Evolutionary conservation across 1,140 invertebrate genomes (phyloP), one percentile per base, ranked within the genome.

Genomic region (Cyclina sinensis): DNA sequence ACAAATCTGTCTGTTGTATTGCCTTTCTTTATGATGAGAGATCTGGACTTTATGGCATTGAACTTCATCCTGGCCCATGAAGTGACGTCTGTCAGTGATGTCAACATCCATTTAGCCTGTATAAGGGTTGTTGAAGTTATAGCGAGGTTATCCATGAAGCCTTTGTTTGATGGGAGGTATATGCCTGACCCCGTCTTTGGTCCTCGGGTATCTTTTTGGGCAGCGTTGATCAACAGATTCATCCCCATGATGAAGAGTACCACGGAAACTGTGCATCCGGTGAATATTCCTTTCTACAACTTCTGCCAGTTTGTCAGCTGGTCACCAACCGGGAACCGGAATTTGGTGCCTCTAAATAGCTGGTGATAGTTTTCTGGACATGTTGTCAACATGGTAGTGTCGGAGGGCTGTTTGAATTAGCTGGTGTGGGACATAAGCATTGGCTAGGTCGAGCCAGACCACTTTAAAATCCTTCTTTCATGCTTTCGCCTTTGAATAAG

Each of bases 401-500:
- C 62, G 81, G 37, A 89, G 73, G n/a, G n/a, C n/a, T n/a, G n/a
- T n/a, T n/a, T n/a, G n/a, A n/a, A n/a, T n/a, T n/a, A n/a, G n/a
- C n/a, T n/a, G n/a, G n/a, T n/a, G n/a, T n/a, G n/a, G n/a, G n/a
- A n/a, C 82, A 74, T 86, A 92, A 5, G 74, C 89, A 32, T 90
- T 92, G 51, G 89, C 89, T 27, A 91, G 51, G 68, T 90, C 89
- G 9, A 91, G 70, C 91, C 89, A 90, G 43, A n/a, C n/a, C n/a
- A n/a, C n/a, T n/a, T n/a, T 46, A 16, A 46, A 16, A 16, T 46
- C 43, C 43, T 46, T 16, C 43, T 46, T 46, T 7, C 43, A 7
- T 9, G 43, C 43, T 46, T 46, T 46, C 16, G 43, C 43, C 43
- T 46, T 46, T 37, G 16, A 11, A 80, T 65, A 0, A 86, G n/a